Conservation (phyloP, 2,113 vertebrate genomes). For the Eudyptes chrysolophus region DNA sequence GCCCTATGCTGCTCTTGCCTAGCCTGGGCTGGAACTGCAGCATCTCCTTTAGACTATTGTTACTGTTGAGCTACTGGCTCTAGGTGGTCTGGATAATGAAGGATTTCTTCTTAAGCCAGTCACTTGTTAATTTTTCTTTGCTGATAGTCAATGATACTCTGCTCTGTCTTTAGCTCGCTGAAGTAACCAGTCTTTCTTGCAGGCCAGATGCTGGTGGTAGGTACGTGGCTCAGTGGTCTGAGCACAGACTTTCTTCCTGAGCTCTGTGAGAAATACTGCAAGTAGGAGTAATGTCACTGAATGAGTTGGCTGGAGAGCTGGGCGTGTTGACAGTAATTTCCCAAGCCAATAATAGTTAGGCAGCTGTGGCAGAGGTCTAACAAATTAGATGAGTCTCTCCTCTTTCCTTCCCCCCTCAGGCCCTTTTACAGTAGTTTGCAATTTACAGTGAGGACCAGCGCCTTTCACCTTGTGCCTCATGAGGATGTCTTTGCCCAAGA, state of each 20-base stretch:
- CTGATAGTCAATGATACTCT: background rate
- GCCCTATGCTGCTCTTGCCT: background rate
- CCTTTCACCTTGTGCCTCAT: background rate
- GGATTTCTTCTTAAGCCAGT: background rate
- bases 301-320: background rate
- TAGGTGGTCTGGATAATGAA: background rate
- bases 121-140: background rate
- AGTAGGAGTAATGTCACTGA: background rate
- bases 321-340: background rate
- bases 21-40: background rate
- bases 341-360: background rate
- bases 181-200: background rate
- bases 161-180: background rate
- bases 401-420: background rate
- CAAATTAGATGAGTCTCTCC: background rate
- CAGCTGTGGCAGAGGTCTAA: background rate
- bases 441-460: background rate
- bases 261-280: background rate
- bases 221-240: background rate
- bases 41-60: background rate
- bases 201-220: background rate
- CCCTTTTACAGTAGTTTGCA: background rate
- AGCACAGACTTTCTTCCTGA: background rate
- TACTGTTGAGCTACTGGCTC: background rate
- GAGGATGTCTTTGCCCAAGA: background rate